Percentiles rank a stretch among this genome's conserved stretches.
These are phyloP conservation scores for Kryptolebias ocellatus DNA, from an alignment of 2,797 vertebrate genomes.

Conservation along the genomic window DNA sequence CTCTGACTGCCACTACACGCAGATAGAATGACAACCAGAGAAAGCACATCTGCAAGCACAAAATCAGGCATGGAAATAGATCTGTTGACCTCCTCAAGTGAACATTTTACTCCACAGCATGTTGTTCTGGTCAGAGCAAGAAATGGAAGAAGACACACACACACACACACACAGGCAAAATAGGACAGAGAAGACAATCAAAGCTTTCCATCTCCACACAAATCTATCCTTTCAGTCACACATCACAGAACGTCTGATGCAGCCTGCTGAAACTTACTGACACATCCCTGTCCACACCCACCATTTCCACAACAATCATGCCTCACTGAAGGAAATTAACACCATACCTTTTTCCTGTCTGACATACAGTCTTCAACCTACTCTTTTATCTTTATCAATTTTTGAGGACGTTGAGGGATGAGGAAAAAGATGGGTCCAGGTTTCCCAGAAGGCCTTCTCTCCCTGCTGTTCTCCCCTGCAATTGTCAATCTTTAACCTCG, in stretches of 20 bases:
- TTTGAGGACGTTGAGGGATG: slow-evolving; percentile 84
- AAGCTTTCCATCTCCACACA: slow-evolving; percentile 62
- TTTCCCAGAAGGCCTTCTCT: slow-evolving; percentile 96
- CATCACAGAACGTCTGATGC: slow-evolving; percentile 39
- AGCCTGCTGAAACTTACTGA: slow-evolving; percentile 50
- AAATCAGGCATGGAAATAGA: slow-evolving; percentile 62
- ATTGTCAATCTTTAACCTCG: slow-evolving; percentile 97
- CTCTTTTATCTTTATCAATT: slow-evolving; percentile 78
- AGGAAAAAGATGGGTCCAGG: slow-evolving; percentile 92
- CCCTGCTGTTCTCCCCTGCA: slow-evolving; percentile 86
- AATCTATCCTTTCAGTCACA: slow-evolving; percentile 44
- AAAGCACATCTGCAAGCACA: slow-evolving; percentile 65
- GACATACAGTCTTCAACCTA: slow-evolving; percentile 85
- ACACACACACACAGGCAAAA: slow-evolving; percentile 35
- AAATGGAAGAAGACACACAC: slow-evolving; percentile 46
- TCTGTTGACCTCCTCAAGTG: slow-evolving; percentile 71
- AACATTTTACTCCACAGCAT: slow-evolving; percentile 57
- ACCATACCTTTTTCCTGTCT: slow-evolving; percentile 86
- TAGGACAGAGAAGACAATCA: slow-evolving; percentile 42
- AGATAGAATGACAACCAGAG: slow-evolving; percentile 55
- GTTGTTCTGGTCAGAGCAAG: slow-evolving; percentile 53
- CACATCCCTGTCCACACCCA: slow-evolving; percentile 63
- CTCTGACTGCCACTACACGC: slow-evolving; percentile 45
- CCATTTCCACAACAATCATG: slow-evolving; percentile 69
- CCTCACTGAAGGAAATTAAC: slow-evolving; percentile 81